These are phyloP conservation scores for Salvator merianae DNA, from an alignment of 2,113 vertebrate species.

Conservation along the genomic window DNA sequence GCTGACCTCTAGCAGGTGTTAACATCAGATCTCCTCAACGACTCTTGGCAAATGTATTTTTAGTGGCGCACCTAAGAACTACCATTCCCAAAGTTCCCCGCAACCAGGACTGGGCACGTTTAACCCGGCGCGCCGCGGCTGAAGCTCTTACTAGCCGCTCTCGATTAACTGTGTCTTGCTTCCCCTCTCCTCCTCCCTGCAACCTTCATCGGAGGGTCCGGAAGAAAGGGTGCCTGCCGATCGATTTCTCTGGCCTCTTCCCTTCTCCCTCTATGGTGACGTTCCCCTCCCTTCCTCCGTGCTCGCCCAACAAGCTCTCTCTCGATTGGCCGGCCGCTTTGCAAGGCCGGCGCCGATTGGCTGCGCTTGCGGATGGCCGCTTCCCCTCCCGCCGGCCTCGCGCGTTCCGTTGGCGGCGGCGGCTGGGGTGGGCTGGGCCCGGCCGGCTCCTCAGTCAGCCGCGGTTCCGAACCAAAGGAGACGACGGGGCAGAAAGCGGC, in stretches of 20 bases:
- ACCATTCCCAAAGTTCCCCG: background rate
- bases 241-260: conserved; percentile 47
- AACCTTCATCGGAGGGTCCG: background rate
- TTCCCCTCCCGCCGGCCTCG: background rate
- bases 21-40: background rate
- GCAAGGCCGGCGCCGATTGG: conserved; percentile 61
- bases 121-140: fast-evolving
- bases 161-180: conserved; percentile 18
- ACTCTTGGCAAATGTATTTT: background rate
- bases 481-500: background rate
- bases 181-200: no score
- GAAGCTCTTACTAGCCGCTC: background rate
- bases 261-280: fast-evolving
- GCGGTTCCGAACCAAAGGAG: background rate
- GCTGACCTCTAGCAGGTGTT: no score
- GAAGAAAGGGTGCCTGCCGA: background rate
- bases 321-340: conserved; percentile 65
- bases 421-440: conserved; percentile 23
- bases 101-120: no score
- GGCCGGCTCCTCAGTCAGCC: background rate
- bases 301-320: conserved; percentile 55
- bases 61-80: background rate
- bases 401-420: background rate
- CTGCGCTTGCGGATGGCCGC: background rate
- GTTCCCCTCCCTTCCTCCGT: conserved; percentile 16